phyloP scores from a whole-genome alignment of 37 sponge, comb jelly and placozoan genomes.

The Theonella swinhoei region DNA sequence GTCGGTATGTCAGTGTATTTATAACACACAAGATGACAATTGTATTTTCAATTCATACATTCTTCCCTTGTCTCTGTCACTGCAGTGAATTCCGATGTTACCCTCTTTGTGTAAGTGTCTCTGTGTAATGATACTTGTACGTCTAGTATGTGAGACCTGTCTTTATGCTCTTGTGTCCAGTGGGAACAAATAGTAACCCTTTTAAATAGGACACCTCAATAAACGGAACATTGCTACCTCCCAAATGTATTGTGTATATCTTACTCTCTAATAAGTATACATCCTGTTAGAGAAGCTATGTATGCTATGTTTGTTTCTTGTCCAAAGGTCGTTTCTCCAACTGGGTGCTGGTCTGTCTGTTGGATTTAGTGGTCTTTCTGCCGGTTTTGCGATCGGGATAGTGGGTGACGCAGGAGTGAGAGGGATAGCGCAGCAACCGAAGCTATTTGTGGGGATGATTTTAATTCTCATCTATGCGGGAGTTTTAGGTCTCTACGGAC shows the following conservation, averaged over 20 bases:
- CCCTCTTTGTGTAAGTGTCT: constrained; percentile 66
- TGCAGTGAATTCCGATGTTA: constrained; percentile 44
- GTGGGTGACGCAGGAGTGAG: constrained; percentile 98
- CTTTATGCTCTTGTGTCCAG: not conserved
- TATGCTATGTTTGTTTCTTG: no score
- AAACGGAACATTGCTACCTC: no score
- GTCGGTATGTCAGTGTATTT: not conserved
- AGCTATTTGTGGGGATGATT: constrained; percentile 99
- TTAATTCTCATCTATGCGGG: constrained; percentile 99
- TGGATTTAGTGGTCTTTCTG: constrained; percentile 96
- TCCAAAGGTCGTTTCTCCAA: constrained; percentile 86
- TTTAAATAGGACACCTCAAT: no score
- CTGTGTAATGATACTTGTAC: not conserved
- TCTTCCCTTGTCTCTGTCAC: not conserved
- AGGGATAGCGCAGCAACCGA: constrained; percentile 97
- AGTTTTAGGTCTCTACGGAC: constrained; percentile 98
- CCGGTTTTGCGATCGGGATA: constrained; percentile 98
- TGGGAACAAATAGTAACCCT: not conserved
- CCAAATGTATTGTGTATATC: no score
- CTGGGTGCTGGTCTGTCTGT: constrained; percentile 97
- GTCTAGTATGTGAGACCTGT: no score
- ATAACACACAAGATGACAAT: not conserved
- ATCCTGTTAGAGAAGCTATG: no score
- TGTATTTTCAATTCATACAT: not conserved
- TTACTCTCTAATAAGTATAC: no score